Evolutionary conservation across 2,888 invertebrate species (phyloP), one percentile per base, ranked within the genome.

Genomic region (Ptychoptera contaminata): DNA sequence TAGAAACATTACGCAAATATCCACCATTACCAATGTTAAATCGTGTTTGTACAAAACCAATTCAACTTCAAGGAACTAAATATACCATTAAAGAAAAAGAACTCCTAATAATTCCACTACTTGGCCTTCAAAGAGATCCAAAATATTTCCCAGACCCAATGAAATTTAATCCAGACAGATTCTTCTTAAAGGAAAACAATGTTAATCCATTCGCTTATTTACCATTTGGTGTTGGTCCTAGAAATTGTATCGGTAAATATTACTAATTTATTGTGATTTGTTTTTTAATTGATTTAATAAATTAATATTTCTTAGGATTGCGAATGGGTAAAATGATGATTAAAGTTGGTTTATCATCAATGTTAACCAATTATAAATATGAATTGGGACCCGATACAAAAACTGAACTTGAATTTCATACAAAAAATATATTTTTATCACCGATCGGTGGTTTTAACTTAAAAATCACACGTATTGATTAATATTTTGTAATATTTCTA

Each of bases 191-290:
- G 9, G 34, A 14, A 7, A 36, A 39, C n/a, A n/a, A 37, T 30
- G 34, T n/a, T 8, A 41, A 43, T 12, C 31, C 41, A n/a, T 40
- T 37, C 32, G 14, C 36, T 15, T 44, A 44, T 37, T 30, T 40
- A n/a, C 42, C 46, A 41, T 46, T 46, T 16, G 46, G 46, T 7
- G 46, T 43, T 15, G 46, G 46, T 6, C 46, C 46, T 30, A 40
- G 45, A 9, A 44, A 39, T 37, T 47, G 42, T 31, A 46, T 44
- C 44, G 38, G 23, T 23, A 23, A 23, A 7, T 23, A 23, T 23
- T 23, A 5, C 23, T 7, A 23, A n/a, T n/a, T n/a, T n/a, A n/a
- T n/a, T 23, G 23, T 7, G 7, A 23, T 23, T 23, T 5, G 7
- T 23, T 23, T 5, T 5, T 23, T 7, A 23, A 7, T 23, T 23